phyloP scores from a whole-genome alignment of 2,113 vertebrate genomes.

The Hyperopisus bebe region DNA sequence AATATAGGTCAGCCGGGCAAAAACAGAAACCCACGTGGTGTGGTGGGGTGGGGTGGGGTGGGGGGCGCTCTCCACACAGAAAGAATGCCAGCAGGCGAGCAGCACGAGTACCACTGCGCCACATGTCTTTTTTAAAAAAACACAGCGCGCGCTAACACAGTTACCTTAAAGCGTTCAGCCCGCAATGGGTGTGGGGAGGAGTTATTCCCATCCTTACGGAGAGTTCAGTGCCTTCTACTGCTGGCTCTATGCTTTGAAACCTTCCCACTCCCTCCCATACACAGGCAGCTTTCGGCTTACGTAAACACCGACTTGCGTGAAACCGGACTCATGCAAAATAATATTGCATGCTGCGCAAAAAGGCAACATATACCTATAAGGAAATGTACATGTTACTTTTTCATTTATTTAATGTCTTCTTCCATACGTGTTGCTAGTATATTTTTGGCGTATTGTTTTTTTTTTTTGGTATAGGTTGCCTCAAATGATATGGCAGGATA shows the following conservation, averaged over 20 bases:
- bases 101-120: neutral
- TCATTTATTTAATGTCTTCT: neutral
- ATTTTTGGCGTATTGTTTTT: neutral
- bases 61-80: neutral
- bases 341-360: neutral
- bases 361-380: neutral
- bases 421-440: neutral
- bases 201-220: neutral
- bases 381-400: neutral
- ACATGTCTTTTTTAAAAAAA: neutral
- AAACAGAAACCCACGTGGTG: neutral
- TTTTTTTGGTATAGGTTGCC: neutral
- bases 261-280: neutral
- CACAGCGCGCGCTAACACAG: neutral
- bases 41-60: neutral
- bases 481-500: neutral
- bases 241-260: neutral
- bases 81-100: slow-evolving; percentile 1
- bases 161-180: neutral
- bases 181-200: neutral
- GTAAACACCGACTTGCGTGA: neutral
- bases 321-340: neutral
- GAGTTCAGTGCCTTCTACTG: neutral
- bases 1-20: slow-evolving; percentile 44
- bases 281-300: neutral